A percentile compares a stretch with the other conserved stretches of the same genome.
Conservation (phyloP, 2,113 vertebrate genomes). For the Pipa parva region DNA sequence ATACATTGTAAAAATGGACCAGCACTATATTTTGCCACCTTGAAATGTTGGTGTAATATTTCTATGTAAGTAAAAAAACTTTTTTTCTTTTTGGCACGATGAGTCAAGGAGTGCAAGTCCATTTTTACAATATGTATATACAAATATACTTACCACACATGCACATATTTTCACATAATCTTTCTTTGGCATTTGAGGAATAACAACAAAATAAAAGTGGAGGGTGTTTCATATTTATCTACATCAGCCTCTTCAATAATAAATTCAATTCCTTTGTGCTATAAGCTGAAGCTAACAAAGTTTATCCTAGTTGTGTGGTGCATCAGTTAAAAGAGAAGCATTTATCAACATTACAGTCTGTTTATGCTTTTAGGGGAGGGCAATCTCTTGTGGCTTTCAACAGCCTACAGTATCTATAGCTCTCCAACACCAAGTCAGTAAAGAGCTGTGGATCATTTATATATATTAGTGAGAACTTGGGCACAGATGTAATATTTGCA, state of each 20-base stretch:
- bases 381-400: conserved; percentile 17
- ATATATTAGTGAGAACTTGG: conserved; percentile 23
- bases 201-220: neutral
- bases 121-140: neutral
- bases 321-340: conserved; percentile 19
- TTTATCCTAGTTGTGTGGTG: conserved; percentile 22
- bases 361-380: conserved; percentile 19
- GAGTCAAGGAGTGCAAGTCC: too few relatives aligned
- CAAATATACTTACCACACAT: too few relatives aligned
- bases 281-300: conserved; percentile 20
- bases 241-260: conserved; percentile 27
- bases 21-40: too few relatives aligned
- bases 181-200: too few relatives aligned
- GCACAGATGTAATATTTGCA: neutral
- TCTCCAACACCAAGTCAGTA: conserved; percentile 11
- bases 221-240: conserved; percentile 25
- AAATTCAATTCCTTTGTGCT: conserved; percentile 16
- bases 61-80: too few relatives aligned
- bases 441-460: conserved; percentile 32
- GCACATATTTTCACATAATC: too few relatives aligned
- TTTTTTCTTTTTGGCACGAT: too few relatives aligned
- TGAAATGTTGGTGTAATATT: too few relatives aligned
- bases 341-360: conserved; percentile 34
- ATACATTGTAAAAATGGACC: too few relatives aligned
- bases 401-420: conserved; percentile 7